These are phyloP conservation scores for Popillia japonica DNA, from an alignment of 1,140 invertebrate species.

Conservation along the genomic window DNA sequence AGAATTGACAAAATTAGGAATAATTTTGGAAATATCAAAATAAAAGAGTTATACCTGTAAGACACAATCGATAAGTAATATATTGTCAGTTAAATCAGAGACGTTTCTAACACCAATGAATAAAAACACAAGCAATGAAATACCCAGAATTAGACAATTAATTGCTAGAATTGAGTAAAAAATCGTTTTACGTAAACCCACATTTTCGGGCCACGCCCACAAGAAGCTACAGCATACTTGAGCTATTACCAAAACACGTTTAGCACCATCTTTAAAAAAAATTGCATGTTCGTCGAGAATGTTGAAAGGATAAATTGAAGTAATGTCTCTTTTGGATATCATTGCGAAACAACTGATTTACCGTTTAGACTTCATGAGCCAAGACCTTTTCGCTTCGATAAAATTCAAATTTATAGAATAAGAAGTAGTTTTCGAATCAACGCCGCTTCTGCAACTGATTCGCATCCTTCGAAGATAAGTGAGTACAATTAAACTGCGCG, in stretches of 20 bases:
- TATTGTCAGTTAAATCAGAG: not conserved
- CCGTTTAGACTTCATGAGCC: too few species aligned
- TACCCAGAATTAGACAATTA: not conserved
- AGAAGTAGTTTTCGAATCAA: not conserved
- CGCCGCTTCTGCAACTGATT: slow-evolving; percentile 7
- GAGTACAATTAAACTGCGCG: too few species aligned
- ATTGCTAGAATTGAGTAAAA: not conserved
- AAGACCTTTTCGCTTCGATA: not conserved
- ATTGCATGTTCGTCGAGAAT: not conserved
- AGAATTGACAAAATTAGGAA: not conserved
- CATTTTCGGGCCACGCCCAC: not conserved
- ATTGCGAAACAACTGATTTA: too few species aligned
- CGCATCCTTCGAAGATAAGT: not conserved
- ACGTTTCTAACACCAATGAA: not conserved
- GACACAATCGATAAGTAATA: not conserved
- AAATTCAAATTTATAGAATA: not conserved
- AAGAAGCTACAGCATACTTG: not conserved
- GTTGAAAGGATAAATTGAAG: not conserved
- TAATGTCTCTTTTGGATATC: too few species aligned
- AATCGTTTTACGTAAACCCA: not conserved
- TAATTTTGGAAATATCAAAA: not conserved
- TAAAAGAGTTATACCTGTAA: too few species aligned
- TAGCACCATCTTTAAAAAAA: not conserved
- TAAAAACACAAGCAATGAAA: not conserved
- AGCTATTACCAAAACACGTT: not conserved